Conservation (phyloP, 2,113 vertebrate genomes). For the Pterocles orientalis region DNA sequence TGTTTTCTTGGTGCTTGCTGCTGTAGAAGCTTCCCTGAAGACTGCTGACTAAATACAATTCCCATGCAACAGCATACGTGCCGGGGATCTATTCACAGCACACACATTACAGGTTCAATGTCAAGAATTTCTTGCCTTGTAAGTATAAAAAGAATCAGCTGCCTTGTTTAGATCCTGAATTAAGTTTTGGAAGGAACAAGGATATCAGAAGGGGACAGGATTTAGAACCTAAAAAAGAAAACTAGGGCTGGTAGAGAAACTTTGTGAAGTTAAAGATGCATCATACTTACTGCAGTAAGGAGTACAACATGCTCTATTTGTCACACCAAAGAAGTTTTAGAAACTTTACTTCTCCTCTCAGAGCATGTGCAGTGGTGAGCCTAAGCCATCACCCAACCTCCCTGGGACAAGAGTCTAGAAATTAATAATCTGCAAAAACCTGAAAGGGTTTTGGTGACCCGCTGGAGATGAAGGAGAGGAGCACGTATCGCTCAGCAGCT, state of each 20-base stretch:
- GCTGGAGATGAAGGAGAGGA: not conserved
- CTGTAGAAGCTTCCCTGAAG: not conserved
- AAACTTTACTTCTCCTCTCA: not conserved
- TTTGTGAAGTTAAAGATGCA: not conserved
- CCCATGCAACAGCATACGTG: not conserved
- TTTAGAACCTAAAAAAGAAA: not conserved
- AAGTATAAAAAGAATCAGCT: not conserved
- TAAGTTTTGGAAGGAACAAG: not conserved
- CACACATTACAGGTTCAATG: not conserved
- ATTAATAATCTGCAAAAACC: not conserved
- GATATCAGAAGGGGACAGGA: not conserved
- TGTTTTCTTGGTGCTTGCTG: not conserved
- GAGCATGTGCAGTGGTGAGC: not conserved
- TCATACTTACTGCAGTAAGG: not conserved
- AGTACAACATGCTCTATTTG: not conserved
- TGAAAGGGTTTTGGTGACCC: not conserved
- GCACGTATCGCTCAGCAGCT: not conserved
- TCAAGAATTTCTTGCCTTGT: not conserved
- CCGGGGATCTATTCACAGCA: not conserved
- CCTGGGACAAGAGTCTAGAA: not conserved
- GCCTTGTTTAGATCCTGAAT: not conserved
- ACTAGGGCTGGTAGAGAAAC: not conserved
- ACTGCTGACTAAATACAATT: constrained; percentile 17
- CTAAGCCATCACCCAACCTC: not conserved
- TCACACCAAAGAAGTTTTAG: not conserved